Base-by-base conservation (phyloP, 2,113 vertebrate species). In the Hystrix brachyura region DNA sequence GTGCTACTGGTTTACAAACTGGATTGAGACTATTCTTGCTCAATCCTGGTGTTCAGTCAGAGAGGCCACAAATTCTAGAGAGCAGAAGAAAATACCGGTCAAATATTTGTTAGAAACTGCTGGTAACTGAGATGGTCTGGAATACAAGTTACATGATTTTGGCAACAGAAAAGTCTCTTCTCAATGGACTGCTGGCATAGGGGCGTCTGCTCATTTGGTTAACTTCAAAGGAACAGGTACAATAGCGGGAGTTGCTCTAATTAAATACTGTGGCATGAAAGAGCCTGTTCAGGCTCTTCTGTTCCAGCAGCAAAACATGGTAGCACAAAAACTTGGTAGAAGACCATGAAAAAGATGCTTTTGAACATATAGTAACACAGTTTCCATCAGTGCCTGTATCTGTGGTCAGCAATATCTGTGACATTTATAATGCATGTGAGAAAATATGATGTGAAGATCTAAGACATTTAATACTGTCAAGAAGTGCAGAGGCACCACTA, bases 391-490 rank as follows among this genome's bases (percentile, higher is more conserved):
- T 71, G 34, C 15, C 34, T 67, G 64, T 38, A 21, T 38, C 99
- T 97, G 99, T 99, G 94, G 99, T 99, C 98, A 99, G 99, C 57
- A 99, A 99, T 98, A 99, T 99, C 98, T 99, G 99, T 8, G 99
- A 99, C 99, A 99, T 99, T 98, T 99, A 99, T 98, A 99, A 99
- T 64, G 99, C 99, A 51, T 99, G 99, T 87, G 99, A 99, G 98
- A 99, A 99, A 99, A 99, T 99, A 98, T 99, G 99, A 99, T 99
- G 99, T 34, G 99, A 99, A 97, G 99, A 99, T 98, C 98, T 99
- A 59, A 98, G 99, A 97, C 98, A 98, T 91, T 99, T 99, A 98
- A 99, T 99, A 92, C 99, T 99, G 98, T 98, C 97, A 53, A 99
- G 99, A 98, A 99, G 99, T 96, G 98, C 99, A 32, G 99, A 99